A percentile compares a stretch with the other conserved stretches of the same genome.
Conservation (phyloP, 2,888 invertebrate species). For the Drosophila pseudotakahashii region DNA sequence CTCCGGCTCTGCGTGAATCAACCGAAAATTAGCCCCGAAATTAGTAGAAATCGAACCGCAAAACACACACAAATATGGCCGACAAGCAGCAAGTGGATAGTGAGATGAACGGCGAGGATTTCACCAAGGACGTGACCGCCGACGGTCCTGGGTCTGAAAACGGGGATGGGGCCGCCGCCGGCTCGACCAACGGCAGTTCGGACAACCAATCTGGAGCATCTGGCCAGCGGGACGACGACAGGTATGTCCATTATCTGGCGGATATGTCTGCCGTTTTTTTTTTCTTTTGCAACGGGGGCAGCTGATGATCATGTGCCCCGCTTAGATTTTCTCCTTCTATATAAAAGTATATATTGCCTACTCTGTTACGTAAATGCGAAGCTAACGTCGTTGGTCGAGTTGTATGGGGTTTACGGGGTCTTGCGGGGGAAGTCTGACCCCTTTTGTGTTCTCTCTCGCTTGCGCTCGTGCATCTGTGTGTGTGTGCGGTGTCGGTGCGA, state of each 20-base stretch:
- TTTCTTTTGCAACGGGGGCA: conserved; percentile 21
- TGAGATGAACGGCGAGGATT: conserved; percentile 92
- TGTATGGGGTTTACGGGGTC: conserved; percentile 43
- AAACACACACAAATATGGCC: conserved; percentile 84
- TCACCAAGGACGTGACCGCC: conserved; percentile 90
- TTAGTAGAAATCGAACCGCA: conserved; percentile 39
- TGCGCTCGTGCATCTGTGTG: conserved; percentile 60
- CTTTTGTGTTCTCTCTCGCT: conserved; percentile 63
- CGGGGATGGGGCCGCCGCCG: conserved; percentile 86
- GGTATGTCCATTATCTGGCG: conserved; percentile 85
- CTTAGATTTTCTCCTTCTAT: conserved; percentile 47
- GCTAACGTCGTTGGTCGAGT: conserved; percentile 73
- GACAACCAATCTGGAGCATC: conserved; percentile 61
- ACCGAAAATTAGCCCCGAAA: conserved; percentile 44
- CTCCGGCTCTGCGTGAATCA: conserved; percentile 41
- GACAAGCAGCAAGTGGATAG: conserved; percentile 85
- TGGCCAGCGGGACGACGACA: conserved; percentile 90
- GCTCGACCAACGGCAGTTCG: conserved; percentile 79
- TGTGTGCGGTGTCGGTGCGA: conserved; percentile 74
- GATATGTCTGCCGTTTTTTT: conserved; percentile 1
- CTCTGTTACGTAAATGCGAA: conserved; percentile 78
- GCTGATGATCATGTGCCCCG: conserved; percentile 68
- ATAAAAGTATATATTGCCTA: conserved; percentile 36
- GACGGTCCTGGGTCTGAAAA: conserved; percentile 85
- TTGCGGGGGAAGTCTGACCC: conserved; percentile 65